phyloP scores from a whole-genome alignment of 2,113 vertebrate genomes.

The Mormoops blainvillei region DNA sequence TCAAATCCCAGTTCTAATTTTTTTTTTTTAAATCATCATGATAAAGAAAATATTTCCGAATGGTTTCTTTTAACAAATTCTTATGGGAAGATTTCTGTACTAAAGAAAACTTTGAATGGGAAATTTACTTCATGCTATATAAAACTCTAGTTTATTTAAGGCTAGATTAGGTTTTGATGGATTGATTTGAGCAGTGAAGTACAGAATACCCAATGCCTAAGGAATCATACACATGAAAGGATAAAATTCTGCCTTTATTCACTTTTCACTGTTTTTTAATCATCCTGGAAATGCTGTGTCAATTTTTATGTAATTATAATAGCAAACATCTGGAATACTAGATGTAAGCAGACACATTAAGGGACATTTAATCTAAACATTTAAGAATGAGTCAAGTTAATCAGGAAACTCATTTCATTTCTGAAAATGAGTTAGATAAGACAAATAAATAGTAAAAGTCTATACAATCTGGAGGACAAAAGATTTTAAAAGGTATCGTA shows the following conservation, averaged over 20 bases:
- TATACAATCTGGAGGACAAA: constrained; percentile 63
- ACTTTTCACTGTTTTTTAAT: constrained; percentile 35
- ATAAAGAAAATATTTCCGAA: not conserved
- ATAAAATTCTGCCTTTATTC: constrained; percentile 37
- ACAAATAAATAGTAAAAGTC: constrained; percentile 56
- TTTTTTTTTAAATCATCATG: not conserved
- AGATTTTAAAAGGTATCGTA: constrained; percentile 48
- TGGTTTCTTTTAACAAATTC: not conserved
- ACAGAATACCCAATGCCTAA: constrained; percentile 25
- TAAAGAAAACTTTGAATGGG: not conserved
- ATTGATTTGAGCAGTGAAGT: not conserved
- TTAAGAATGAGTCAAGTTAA: constrained; percentile 72
- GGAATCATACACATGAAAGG: not conserved
- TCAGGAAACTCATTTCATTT: constrained; percentile 68
- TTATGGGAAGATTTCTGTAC: not conserved
- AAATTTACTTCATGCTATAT: constrained; percentile 7
- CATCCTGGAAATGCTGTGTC: constrained; percentile 50
- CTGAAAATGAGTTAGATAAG: constrained; percentile 68
- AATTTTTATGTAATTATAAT: constrained; percentile 60
- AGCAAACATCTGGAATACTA: constrained; percentile 71
- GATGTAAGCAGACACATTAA: constrained; percentile 64
- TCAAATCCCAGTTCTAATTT: not conserved
- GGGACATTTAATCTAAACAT: constrained; percentile 61
- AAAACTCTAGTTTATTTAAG: constrained; percentile 19
- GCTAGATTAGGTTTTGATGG: constrained; percentile 18